Evolutionary conservation across 2,797 vertebrate genomes (phyloP).

Genomic region (Selene dorsalis): DNA sequence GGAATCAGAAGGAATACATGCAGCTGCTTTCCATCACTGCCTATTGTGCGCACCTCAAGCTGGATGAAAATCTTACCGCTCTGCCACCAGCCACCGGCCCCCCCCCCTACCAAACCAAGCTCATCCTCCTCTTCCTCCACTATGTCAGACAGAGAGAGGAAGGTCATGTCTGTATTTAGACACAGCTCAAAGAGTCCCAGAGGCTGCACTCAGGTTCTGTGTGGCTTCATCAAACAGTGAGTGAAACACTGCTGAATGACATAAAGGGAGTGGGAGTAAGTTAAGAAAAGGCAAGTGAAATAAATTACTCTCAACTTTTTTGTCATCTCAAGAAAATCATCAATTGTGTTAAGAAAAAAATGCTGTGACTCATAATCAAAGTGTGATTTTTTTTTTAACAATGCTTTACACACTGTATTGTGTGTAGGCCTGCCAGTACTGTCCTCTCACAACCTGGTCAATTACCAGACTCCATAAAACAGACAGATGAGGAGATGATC

Average conservation of each 20-base stretch:
- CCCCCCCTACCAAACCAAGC: conserved; percentile 16
- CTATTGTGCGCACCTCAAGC: conserved; percentile 43
- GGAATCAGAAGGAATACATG: conserved; percentile 50
- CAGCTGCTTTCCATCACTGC: conserved; percentile 77
- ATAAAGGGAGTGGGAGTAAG: not conserved
- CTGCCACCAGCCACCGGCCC: conserved; percentile 19
- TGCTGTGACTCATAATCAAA: not conserved
- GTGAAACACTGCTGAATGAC: conserved; percentile 14
- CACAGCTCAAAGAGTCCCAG: conserved; percentile 48
- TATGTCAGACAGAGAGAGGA: conserved; percentile 45
- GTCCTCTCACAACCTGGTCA: not conserved
- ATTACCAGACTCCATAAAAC: conserved; percentile 44
- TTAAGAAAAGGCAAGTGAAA: not conserved
- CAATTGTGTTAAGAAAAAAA: not conserved
- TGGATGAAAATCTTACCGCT: conserved; percentile 28
- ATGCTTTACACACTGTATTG: not conserved
- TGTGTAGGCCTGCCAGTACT: not conserved
- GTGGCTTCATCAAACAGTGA: conserved; percentile 30
- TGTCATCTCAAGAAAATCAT: not conserved
- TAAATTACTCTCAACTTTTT: not conserved
- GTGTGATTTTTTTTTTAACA: not conserved
- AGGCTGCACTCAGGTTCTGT: conserved; percentile 50
- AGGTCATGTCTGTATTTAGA: conserved; percentile 67
- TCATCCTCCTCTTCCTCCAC: conserved; percentile 41
- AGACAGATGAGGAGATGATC: conserved; percentile 13